phyloP scores from a whole-genome alignment of 2,113 vertebrate genomes.

The Dryoscopus gambensis region DNA sequence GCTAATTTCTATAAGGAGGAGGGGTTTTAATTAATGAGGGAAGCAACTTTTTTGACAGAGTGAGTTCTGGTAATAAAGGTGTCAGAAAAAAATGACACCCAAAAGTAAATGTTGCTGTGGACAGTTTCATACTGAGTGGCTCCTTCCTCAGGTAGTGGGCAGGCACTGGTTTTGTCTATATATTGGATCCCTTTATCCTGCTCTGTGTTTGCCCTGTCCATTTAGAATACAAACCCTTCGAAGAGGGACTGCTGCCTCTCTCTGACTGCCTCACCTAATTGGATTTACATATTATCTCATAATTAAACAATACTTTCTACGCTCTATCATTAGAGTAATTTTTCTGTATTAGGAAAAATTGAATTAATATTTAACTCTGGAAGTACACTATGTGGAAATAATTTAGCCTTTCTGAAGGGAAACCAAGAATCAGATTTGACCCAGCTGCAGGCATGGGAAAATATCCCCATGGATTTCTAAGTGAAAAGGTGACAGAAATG shows the following conservation, averaged over 20 bases:
- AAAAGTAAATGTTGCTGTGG: neutral
- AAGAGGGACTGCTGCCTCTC: neutral
- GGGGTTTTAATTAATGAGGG: neutral
- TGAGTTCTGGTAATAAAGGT: neutral
- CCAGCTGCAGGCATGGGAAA: neutral
- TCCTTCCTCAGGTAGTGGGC: neutral
- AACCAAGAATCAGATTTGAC: neutral
- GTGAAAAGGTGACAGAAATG: neutral
- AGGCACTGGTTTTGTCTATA: neutral
- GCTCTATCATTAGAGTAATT: neutral
- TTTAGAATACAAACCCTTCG: neutral
- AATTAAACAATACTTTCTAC: neutral
- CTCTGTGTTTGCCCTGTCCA: neutral
- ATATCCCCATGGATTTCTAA: neutral
- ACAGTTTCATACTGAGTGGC: neutral
- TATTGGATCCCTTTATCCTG: neutral
- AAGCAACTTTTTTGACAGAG: neutral
- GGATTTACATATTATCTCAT: neutral
- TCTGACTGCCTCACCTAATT: neutral
- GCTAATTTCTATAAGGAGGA: neutral
- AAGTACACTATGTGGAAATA: neutral
- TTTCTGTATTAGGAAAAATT: neutral
- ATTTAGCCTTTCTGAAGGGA: neutral
- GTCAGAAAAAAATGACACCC: neutral
- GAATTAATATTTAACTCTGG: neutral